Evolutionary conservation across 2,797 vertebrate genomes (phyloP).

Genomic region (Trachops cirrhosus): DNA sequence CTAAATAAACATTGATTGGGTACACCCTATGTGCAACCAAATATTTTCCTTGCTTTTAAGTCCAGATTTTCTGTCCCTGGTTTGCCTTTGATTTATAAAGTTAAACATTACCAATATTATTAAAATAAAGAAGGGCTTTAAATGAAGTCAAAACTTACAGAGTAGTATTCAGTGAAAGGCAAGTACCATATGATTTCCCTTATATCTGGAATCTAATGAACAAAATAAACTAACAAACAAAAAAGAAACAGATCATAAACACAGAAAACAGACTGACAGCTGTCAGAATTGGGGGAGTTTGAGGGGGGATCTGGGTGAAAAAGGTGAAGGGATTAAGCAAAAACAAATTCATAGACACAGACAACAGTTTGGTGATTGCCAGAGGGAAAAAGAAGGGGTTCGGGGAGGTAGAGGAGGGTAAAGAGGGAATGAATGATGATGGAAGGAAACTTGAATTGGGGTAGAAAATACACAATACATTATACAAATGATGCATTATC

Average conservation of each 20-base stretch:
- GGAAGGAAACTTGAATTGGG: neutral
- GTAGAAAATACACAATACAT: neutral
- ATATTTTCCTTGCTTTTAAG: neutral
- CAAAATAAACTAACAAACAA: neutral
- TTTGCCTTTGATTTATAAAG: neutral
- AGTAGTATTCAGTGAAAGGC: neutral
- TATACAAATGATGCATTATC: neutral
- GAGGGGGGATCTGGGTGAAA: neutral
- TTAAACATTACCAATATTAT: neutral
- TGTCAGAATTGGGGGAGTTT: neutral
- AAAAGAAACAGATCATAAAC: neutral
- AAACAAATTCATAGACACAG: neutral
- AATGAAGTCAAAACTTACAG: neutral
- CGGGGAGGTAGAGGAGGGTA: too few species aligned
- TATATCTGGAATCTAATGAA: neutral
- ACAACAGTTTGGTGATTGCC: too few species aligned
- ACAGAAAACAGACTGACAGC: neutral
- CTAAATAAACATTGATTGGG: neutral
- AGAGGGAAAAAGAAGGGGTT: neutral
- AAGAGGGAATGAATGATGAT: neutral
- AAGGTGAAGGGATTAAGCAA: neutral
- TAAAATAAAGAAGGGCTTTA: conserved; percentile 13
- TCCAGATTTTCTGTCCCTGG: neutral
- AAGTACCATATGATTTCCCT: neutral
- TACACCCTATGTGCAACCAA: neutral